phyloP scores from a whole-genome alignment of 2,113 vertebrate genomes.

The Vanacampus margaritifer region DNA sequence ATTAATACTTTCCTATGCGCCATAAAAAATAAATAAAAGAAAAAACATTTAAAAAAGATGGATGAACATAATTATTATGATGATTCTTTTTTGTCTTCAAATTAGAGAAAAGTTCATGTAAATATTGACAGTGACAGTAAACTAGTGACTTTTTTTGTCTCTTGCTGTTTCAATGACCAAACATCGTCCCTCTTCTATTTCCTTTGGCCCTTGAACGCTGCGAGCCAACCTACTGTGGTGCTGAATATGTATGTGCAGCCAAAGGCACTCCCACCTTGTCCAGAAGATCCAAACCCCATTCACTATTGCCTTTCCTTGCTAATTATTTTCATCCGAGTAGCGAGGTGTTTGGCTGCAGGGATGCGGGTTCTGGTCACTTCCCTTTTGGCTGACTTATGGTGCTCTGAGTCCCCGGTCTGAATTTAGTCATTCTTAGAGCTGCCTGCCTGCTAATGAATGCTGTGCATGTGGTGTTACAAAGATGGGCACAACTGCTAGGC shows the following conservation, averaged over 20 bases:
- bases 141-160: constrained; percentile 27
- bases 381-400: constrained; percentile 18
- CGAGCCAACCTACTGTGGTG: constrained; percentile 50
- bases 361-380: constrained; percentile 38
- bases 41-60: too few species aligned
- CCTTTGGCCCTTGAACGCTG: constrained; percentile 57
- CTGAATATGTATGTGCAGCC: constrained; percentile 31
- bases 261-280: constrained; percentile 49
- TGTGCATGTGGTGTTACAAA: constrained; percentile 7
- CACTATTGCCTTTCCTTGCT: constrained; percentile 40
- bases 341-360: constrained; percentile 25
- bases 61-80: neutral
- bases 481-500: neutral
- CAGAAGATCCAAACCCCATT: constrained; percentile 31
- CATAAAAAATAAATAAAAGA: too few species aligned
- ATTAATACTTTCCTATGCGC: too few species aligned
- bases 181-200: constrained; percentile 24
- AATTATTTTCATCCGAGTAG: constrained; percentile 49
- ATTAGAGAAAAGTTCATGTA: neutral
- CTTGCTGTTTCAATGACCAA: constrained; percentile 40
- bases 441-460: constrained; percentile 26
- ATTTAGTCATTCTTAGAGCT: constrained; percentile 29
- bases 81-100: neutral
- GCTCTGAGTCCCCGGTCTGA: constrained; percentile 10
- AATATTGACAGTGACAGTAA: constrained; percentile 19